phyloP scores from a whole-genome alignment of 2,888 invertebrate species.

The Dryobotodes eremita region DNA sequence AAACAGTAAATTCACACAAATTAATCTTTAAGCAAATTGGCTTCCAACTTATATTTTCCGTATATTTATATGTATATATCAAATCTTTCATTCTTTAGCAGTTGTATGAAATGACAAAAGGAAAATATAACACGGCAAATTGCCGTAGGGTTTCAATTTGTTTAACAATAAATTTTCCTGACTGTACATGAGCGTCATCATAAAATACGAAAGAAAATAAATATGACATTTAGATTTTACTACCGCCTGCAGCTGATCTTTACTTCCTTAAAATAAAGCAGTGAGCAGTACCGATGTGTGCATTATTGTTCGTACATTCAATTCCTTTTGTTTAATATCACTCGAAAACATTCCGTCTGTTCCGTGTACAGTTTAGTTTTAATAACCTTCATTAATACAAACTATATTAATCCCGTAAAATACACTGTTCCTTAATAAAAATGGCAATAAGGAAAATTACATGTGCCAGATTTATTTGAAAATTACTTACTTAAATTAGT shows the following conservation, averaged over 20 bases:
- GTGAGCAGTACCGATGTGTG: background rate
- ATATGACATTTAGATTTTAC: background rate
- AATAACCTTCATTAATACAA: conserved; percentile 1
- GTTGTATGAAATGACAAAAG: too few species aligned
- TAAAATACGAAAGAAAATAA: conserved; percentile 5
- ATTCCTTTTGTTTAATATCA: conserved; percentile 33
- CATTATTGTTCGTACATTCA: conserved; percentile 13
- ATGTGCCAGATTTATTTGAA: background rate
- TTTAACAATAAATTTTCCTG: background rate
- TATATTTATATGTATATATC: background rate
- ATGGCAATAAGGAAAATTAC: background rate
- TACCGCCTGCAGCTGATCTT: background rate
- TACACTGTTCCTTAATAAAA: background rate
- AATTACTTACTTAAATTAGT: background rate
- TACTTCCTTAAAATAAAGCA: conserved; percentile 4
- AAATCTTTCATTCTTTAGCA: too few species aligned
- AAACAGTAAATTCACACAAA: background rate
- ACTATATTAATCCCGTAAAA: conserved; percentile 11
- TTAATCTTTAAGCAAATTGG: background rate
- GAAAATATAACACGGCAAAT: too few species aligned
- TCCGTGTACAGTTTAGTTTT: conserved; percentile 2
- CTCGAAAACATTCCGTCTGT: background rate
- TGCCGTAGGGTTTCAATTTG: too few species aligned
- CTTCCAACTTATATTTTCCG: background rate
- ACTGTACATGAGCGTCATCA: background rate